phyloP scores from a whole-genome alignment of 2,888 invertebrate species.

The Pyrochroa serraticornis region DNA sequence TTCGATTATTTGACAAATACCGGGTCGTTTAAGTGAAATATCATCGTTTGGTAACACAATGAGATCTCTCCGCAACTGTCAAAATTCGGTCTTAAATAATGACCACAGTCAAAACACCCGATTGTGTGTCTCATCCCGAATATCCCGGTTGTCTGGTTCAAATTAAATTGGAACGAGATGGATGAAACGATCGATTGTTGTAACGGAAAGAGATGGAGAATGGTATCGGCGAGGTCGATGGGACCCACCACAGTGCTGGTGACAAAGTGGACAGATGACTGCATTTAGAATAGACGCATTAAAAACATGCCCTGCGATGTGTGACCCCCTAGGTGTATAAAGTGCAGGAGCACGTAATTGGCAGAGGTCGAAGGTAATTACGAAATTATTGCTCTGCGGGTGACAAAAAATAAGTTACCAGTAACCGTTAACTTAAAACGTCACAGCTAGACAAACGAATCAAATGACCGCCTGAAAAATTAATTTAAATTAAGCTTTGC shows the following conservation, averaged over 20 bases:
- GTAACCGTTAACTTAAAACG: no score
- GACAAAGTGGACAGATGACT: conserved; percentile 58
- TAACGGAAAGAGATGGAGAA: conserved; percentile 35
- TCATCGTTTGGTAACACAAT: conserved; percentile 42
- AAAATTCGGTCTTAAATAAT: conserved; percentile 51
- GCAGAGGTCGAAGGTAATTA: no score
- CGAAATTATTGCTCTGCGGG: no score
- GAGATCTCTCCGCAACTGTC: conserved; percentile 51
- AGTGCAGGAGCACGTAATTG: background rate
- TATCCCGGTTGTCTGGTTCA: conserved; percentile 36
- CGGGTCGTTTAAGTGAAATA: conserved; percentile 33
- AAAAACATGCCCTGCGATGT: conserved; percentile 40
- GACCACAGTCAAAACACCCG: conserved; percentile 53
- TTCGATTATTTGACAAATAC: conserved; percentile 4
- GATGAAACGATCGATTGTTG: conserved; percentile 13
- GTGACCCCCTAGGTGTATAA: conserved; percentile 34
- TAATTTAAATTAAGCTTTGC: no score
- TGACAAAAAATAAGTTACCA: no score
- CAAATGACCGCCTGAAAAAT: no score
- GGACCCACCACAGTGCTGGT: conserved; percentile 57
- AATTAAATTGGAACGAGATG: conserved; percentile 37
- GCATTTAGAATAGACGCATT: conserved; percentile 47
- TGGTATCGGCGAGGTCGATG: conserved; percentile 43
- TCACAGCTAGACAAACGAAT: no score
- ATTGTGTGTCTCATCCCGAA: conserved; percentile 45